These are phyloP conservation scores for Cyanistes caeruleus DNA, from an alignment of 2,113 vertebrate genomes.

Conservation along the genomic window DNA sequence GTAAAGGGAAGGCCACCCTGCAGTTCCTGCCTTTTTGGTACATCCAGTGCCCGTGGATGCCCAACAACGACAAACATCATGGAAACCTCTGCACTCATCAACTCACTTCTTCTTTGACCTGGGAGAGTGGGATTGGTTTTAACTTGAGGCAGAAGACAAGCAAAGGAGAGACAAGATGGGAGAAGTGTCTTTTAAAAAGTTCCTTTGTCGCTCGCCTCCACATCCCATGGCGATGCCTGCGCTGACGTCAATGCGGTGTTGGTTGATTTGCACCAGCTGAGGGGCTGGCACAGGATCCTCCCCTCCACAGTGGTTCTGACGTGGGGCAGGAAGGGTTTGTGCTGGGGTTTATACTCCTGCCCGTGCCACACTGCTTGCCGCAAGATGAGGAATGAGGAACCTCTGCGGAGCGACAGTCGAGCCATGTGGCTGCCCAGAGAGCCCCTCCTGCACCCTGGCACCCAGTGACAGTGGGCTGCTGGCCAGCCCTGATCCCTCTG, in stretches of 20 bases:
- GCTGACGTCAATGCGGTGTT: neutral
- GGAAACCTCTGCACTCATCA: neutral
- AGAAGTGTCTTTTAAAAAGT: neutral
- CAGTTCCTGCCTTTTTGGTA: neutral
- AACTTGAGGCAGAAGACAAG: neutral
- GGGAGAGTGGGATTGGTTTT: neutral
- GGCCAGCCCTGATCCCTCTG: accelerated
- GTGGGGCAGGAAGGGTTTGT: neutral
- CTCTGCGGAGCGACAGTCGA: neutral
- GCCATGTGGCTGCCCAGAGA: neutral
- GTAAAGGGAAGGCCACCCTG: neutral
- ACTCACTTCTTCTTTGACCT: neutral
- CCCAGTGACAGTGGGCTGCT: accelerated
- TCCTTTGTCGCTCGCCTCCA: neutral
- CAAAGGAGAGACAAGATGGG: neutral
- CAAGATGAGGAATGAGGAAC: neutral
- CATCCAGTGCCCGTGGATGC: accelerated
- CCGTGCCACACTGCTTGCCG: accelerated
- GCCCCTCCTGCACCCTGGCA: neutral
- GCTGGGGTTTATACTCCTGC: neutral
- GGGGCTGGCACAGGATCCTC: neutral
- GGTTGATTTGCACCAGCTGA: slow-evolving; percentile 15
- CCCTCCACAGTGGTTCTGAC: neutral
- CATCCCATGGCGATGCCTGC: neutral
- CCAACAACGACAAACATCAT: neutral